Evolutionary conservation across 35 echinoderm and acorn worm genomes (phyloP).

Genomic region (Strongylocentrotus purpuratus): DNA sequence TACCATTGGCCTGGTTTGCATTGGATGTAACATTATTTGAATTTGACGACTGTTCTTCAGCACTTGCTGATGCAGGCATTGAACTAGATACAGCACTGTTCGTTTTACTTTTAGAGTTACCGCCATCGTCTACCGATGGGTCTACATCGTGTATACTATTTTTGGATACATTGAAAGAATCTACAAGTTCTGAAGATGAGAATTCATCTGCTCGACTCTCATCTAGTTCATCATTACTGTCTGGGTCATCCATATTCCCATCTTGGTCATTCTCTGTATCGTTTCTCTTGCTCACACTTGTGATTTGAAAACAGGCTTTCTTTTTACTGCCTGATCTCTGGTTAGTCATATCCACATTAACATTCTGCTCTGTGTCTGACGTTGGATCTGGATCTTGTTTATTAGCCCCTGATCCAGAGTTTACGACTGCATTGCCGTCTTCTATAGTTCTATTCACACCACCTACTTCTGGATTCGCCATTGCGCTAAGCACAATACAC

Average conservation of each 20-base stretch:
- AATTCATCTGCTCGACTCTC: constrained; percentile 93
- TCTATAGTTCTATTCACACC: constrained; percentile 51
- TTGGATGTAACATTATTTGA: constrained; percentile 59
- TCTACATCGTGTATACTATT: constrained; percentile 79
- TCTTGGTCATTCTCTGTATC: constrained; percentile 66
- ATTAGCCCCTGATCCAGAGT: constrained; percentile 33
- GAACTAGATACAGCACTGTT: constrained; percentile 1
- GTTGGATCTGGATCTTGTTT: constrained; percentile 47
- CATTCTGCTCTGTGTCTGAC: constrained; percentile 49
- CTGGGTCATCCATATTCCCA: constrained; percentile 74
- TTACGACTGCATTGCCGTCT: constrained; percentile 52
- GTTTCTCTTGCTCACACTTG: constrained; percentile 77
- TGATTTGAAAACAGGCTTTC: constrained; percentile 97
- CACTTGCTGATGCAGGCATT: constrained; percentile 8
- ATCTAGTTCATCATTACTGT: constrained; percentile 96
- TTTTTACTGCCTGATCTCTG: constrained; percentile 58
- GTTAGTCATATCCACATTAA: neutral
- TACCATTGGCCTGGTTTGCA: constrained; percentile 77
- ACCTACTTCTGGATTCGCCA: constrained; percentile 59
- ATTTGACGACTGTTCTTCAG: constrained; percentile 49
- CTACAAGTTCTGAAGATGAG: constrained; percentile 81
- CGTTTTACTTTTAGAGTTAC: constrained; percentile 15
- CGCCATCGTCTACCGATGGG: constrained; percentile 50
- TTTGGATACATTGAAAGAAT: constrained; percentile 73
- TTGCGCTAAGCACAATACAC: constrained; percentile 42